Conservation (phyloP, 1,140 invertebrate species). For the Drosophila arawakana region DNA sequence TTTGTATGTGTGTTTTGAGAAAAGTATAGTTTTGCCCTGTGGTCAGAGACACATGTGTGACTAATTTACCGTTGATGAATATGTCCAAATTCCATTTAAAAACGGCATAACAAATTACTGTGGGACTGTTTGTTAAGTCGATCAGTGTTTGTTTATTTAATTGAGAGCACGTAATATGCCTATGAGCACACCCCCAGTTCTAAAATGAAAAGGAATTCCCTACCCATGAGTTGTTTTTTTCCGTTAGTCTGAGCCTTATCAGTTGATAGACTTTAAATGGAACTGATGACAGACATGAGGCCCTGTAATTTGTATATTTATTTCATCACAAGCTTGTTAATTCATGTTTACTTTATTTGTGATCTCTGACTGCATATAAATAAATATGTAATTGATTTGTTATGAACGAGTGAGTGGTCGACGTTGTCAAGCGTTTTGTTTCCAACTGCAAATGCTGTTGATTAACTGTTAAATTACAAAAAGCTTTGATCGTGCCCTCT, state of each 20-base stretch:
- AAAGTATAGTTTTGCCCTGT: constrained; percentile 1
- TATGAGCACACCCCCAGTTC: constrained; percentile 26
- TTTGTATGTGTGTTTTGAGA: constrained; percentile 1
- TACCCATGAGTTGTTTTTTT: constrained; percentile 44
- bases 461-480: constrained; percentile 61
- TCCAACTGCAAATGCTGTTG: constrained; percentile 62
- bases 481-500: constrained; percentile 31
- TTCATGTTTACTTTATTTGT: constrained; percentile 34
- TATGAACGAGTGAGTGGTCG: constrained; percentile 34
- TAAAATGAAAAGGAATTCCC: neutral
- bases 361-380: constrained; percentile 26
- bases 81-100: constrained; percentile 1
- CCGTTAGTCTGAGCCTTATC: constrained; percentile 23
- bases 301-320: constrained; percentile 59
- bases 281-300: constrained; percentile 38
- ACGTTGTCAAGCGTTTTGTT: constrained; percentile 54
- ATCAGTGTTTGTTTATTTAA: constrained; percentile 17
- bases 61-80: neutral
- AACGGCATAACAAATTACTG: neutral
- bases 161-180: constrained; percentile 38
- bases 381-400: constrained; percentile 61
- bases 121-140: constrained; percentile 11
- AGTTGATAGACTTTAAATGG: constrained; percentile 48
- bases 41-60: constrained; percentile 24
- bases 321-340: constrained; percentile 61